Conservation (phyloP, 2,888 invertebrate genomes). For the Dolichopus griseipennis region DNA sequence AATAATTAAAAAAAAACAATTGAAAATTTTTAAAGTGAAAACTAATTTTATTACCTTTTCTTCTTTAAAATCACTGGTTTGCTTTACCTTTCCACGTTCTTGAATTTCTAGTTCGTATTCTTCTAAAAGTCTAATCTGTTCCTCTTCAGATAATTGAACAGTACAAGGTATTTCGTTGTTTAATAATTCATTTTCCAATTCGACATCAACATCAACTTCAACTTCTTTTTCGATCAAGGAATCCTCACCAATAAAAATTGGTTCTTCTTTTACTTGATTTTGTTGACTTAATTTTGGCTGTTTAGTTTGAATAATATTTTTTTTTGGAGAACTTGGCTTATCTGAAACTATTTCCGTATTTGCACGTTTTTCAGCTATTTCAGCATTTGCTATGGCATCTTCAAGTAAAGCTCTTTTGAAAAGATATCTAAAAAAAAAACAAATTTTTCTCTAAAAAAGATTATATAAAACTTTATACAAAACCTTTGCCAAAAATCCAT, state of each 20-base stretch:
- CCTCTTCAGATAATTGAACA: conserved; percentile 61
- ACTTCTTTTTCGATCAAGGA: conserved; percentile 5
- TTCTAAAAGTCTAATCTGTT: conserved; percentile 57
- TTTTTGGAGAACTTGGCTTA: conserved; percentile 20
- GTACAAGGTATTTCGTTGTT: conserved; percentile 57
- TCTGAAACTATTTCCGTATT: conserved; percentile 27
- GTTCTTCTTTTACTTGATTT: background rate
- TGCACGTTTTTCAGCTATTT: conserved; percentile 47
- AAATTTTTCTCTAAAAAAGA: conserved; percentile 10
- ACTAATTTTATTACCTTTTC: background rate
- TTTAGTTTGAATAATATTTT: conserved; percentile 23
- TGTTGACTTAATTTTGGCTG: conserved; percentile 21
- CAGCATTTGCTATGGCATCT: conserved; percentile 60
- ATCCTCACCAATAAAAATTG: background rate
- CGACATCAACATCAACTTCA: background rate
- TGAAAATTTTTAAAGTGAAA: background rate
- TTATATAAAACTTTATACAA: background rate
- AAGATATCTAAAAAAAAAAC: conserved; percentile 50
- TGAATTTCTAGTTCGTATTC: conserved; percentile 58
- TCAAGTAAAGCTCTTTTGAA: conserved; percentile 72
- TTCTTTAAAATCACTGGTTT: background rate
- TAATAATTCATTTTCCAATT: conserved; percentile 39
- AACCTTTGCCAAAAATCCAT: conserved; percentile 72
- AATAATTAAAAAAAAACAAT: background rate
- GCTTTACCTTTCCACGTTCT: conserved; percentile 18